Evolutionary conservation across 2,888 invertebrate species (phyloP), one percentile per base, ranked within the genome.

Genomic region (Capitulum mitella): DNA sequence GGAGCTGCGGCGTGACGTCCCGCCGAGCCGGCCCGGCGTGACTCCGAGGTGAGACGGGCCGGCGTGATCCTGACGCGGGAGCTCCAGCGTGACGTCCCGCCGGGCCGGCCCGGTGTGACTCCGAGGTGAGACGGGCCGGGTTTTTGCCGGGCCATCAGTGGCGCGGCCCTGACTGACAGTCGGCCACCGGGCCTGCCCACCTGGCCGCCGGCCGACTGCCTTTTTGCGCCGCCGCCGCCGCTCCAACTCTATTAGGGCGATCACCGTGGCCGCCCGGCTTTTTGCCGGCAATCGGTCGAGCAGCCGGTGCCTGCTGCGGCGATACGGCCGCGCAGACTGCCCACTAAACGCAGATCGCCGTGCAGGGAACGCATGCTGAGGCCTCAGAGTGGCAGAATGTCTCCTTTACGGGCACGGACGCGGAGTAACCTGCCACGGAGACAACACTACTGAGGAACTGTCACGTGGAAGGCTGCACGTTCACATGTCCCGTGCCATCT

Each of bases 231-330:
- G 22, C 19, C 26, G 22, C 19, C 26, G 6, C 70, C 37, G 26
- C 70, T 70, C 70, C 70, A 70, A 40, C 70, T 70, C 70, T 70
- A 70, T 70, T 70, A 70, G 70, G 6, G 40, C 40, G 40, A 70
- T 70, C 70, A 40, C 16, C 70, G 70, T 70, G 70, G 40, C 40
- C 40, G 40, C 22, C 40, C 29, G 0, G 19, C 26, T 70, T 70
- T 70, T 70, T 70, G 12, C 8, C 0, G 37, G 16, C 37, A 5
- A 70, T 64, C 64, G 12, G 29, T 12, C 19, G 43, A n/a, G 26
- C 58, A 54, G 29, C 58, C 43, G 43, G 43, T n/a, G n/a, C n/a
- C n/a, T n/a, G n/a, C n/a, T n/a, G n/a, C n/a, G n/a, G n/a, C n/a
- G n/a, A n/a, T n/a, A n/a, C n/a, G n/a, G n/a, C n/a, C n/a, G n/a